Evolutionary conservation across 2,113 vertebrate species (phyloP).

Genomic region (Larimichthys polyactis): DNA sequence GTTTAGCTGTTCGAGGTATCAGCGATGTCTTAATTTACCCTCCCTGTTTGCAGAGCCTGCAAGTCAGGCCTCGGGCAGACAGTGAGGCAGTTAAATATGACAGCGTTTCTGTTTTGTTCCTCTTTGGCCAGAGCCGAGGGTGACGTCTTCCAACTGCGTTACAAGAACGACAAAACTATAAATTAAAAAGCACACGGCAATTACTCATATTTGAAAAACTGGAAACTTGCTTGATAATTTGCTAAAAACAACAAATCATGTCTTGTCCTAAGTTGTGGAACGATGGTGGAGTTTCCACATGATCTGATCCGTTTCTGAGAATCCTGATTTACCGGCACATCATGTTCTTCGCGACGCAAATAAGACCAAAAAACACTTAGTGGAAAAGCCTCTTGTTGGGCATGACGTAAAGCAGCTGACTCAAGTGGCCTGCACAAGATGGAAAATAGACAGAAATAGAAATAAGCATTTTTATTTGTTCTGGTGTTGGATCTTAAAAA

Average conservation of each 20-base stretch:
- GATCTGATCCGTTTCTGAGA: background rate
- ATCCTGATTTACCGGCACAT: background rate
- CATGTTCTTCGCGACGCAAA: background rate
- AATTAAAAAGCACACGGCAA: too few relatives aligned
- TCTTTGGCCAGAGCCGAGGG: background rate
- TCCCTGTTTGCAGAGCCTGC: slow-evolving; percentile 50
- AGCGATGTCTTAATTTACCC: slow-evolving; percentile 71
- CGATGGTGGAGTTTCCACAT: too few relatives aligned
- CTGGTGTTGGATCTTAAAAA: background rate
- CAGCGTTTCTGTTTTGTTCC: background rate
- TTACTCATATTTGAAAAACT: background rate
- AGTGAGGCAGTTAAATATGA: background rate
- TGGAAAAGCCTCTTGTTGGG: background rate
- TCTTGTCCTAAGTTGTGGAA: too few relatives aligned
- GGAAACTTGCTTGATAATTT: too few relatives aligned
- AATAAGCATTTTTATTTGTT: background rate
- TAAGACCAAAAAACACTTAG: background rate
- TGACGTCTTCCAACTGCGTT: too few relatives aligned
- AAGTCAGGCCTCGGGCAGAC: background rate
- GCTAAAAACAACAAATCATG: too few relatives aligned
- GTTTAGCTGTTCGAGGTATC: slow-evolving; percentile 77
- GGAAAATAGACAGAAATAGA: background rate
- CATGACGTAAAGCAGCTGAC: background rate
- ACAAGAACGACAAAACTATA: too few relatives aligned
- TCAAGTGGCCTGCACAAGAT: background rate